A percentile compares a stretch with the other conserved stretches of the same genome.
phyloP scores from a whole-genome alignment of 2,113 vertebrate genomes.

The Irena cyanogastra region DNA sequence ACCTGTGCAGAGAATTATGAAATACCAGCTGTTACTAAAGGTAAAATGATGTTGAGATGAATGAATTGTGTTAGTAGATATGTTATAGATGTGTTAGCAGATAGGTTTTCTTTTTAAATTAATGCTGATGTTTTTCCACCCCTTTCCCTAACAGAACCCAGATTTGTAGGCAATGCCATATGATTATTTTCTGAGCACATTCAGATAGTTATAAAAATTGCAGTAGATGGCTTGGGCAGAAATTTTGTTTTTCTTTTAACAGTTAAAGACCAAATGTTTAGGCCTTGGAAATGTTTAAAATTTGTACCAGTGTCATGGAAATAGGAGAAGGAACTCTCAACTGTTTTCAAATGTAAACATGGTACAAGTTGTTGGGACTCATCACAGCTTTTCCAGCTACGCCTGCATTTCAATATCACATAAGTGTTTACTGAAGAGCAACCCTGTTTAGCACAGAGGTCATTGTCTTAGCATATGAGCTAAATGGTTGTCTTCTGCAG shows the following conservation, averaged over 20 bases:
- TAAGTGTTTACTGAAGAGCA: neutral
- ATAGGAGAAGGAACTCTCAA: neutral
- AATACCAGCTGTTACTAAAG: slow-evolving; percentile 97
- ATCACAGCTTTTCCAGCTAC: neutral
- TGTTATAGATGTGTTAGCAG: neutral
- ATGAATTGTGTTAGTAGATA: neutral
- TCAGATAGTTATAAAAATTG: neutral
- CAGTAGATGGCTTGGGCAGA: neutral
- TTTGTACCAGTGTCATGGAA: neutral
- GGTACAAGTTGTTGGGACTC: neutral
- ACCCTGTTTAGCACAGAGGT: neutral
- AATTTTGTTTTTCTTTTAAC: neutral
- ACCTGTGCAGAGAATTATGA: slow-evolving; percentile 97
- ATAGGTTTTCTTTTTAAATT: neutral
- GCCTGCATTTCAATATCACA: neutral
- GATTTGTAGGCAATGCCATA: neutral
- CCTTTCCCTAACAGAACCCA: neutral
- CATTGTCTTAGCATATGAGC: neutral
- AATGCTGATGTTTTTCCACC: neutral
- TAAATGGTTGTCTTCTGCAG: neutral
- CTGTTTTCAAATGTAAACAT: neutral
- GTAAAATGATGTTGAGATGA: slow-evolving; percentile 58
- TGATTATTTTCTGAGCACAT: neutral
- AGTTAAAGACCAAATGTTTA: neutral
- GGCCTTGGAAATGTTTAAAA: neutral